Percentiles rank a stretch among this genome's conserved stretches.
Conservation (phyloP, 2,797 vertebrate species). For the Halcyon chelicuti region DNA sequence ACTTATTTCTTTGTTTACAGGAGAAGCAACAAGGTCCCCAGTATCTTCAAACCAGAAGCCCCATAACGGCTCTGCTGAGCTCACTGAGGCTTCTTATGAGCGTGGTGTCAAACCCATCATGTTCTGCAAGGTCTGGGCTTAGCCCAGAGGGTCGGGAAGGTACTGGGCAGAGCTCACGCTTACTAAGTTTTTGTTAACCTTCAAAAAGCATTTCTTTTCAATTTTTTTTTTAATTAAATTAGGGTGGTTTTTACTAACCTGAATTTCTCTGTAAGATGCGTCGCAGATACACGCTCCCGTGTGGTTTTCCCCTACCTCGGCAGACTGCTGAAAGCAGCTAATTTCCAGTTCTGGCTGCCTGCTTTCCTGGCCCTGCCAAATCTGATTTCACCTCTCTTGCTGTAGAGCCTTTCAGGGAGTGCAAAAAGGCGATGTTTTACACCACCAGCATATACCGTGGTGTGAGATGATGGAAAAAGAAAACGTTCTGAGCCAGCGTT, state of each 20-base stretch:
- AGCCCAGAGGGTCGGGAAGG: neutral
- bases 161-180: neutral
- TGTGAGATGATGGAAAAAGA: conserved; percentile 54
- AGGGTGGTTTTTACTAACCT: neutral
- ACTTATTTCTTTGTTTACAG: neutral
- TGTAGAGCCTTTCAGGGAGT: conserved; percentile 49
- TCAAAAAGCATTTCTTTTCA: neutral
- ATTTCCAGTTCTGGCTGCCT: conserved; percentile 39
- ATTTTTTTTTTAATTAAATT: neutral
- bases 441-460: neutral
- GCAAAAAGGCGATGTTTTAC: conserved; percentile 30
- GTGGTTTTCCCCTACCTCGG: neutral
- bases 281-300: neutral
- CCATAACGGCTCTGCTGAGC: neutral
- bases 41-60: neutral
- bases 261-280: neutral
- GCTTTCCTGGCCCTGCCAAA: conserved; percentile 4
- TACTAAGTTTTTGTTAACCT: neutral
- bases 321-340: neutral
- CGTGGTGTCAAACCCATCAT: fast-evolving
- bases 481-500: neutral
- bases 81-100: fast-evolving
- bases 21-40: neutral
- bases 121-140: neutral
- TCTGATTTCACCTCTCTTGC: conserved; percentile 54